phyloP scores from a whole-genome alignment of 2,797 vertebrate species.

The Rhabdophis nuchalis region DNA sequence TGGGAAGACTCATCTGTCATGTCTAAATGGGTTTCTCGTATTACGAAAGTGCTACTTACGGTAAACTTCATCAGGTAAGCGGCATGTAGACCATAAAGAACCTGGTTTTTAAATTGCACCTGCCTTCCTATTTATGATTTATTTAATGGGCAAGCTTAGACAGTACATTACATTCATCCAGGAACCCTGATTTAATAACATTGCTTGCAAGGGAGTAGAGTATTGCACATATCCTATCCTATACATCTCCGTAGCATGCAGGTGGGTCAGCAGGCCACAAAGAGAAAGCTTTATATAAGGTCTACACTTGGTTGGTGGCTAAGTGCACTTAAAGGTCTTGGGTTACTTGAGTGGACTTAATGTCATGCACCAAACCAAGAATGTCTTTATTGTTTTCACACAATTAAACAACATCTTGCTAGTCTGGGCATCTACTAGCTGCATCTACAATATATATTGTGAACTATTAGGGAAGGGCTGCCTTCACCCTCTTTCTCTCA shows the following conservation, averaged over 20 bases:
- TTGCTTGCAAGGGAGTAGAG: neutral
- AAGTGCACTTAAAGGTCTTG: neutral
- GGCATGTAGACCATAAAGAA: neutral
- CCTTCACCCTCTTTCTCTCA: neutral
- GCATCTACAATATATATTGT: neutral
- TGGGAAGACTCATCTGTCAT: neutral
- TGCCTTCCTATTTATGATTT: neutral
- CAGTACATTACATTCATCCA: neutral
- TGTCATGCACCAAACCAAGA: neutral
- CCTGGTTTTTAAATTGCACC: neutral
- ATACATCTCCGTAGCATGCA: neutral
- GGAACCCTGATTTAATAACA: neutral
- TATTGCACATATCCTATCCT: neutral
- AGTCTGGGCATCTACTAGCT: neutral
- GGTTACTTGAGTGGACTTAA: neutral
- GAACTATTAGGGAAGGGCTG: neutral
- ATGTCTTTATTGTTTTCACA: neutral
- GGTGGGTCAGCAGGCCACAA: neutral
- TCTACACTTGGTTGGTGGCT: neutral
- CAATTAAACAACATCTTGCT: neutral
- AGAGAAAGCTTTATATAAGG: neutral
- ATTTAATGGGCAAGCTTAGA: neutral
- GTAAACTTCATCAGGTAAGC: neutral
- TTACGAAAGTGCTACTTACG: neutral
- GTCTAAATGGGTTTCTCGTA: neutral